Evolutionary conservation across 2,888 invertebrate species (phyloP).

Genomic region (Drosophila anomelani): DNA sequence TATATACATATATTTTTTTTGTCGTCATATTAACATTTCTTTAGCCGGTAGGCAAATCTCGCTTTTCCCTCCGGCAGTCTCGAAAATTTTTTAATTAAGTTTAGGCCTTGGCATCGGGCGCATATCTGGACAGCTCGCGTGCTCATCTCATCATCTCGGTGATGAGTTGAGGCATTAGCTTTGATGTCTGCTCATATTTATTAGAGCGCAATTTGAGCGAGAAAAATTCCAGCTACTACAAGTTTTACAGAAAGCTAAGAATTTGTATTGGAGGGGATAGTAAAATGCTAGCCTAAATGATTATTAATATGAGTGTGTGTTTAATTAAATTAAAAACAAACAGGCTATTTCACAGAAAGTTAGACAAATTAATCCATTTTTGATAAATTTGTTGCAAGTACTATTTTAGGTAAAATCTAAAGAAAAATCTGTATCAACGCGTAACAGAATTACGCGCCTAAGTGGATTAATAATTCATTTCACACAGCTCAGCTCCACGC

Average conservation of each 20-base stretch:
- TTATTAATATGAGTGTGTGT: not conserved
- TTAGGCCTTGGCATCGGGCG: conserved; percentile 62
- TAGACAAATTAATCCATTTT: too few species aligned
- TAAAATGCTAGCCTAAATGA: not conserved
- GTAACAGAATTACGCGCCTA: not conserved
- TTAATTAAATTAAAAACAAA: not conserved
- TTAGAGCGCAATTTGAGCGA: conserved; percentile 79
- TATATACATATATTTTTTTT: not conserved
- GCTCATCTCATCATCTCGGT: conserved; percentile 71
- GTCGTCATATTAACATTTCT: conserved; percentile 63
- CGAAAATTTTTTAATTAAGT: conserved; percentile 82
- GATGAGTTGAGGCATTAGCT: conserved; percentile 83
- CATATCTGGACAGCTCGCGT: conserved; percentile 58
- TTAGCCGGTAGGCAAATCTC: conserved; percentile 69
- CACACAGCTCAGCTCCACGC: not conserved
- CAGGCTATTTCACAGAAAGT: not conserved
- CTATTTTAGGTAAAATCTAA: too few species aligned
- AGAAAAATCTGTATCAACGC: not conserved
- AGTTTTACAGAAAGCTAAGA: conserved; percentile 23
- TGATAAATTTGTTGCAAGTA: too few species aligned
- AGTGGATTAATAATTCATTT: conserved; percentile 2
- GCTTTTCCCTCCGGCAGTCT: conserved; percentile 44
- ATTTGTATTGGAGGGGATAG: conserved; percentile 23
- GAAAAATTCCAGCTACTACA: conserved; percentile 60
- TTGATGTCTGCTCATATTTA: conserved; percentile 81